A percentile compares a stretch with the other conserved stretches of the same genome.
These are phyloP conservation scores for Vulpes ferrilata DNA, from an alignment of 2,113 vertebrate species.

Conservation along the genomic window DNA sequence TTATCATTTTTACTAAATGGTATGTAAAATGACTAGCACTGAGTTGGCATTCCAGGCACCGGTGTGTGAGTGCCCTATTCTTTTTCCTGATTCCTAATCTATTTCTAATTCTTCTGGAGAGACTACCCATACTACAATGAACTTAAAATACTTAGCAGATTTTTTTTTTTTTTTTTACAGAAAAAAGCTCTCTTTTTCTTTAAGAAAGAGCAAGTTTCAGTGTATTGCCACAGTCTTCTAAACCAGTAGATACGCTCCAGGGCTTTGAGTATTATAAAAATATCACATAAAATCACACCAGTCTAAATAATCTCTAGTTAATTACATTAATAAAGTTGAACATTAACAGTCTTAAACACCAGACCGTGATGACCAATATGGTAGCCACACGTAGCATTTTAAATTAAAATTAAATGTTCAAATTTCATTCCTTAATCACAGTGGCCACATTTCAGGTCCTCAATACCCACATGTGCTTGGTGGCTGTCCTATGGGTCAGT, in stretches of 20 bases:
- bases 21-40: not conserved
- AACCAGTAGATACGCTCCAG: not conserved
- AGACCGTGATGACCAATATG: not conserved
- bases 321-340: not conserved
- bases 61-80: not conserved
- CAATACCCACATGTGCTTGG: not conserved
- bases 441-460: not conserved
- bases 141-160: not conserved
- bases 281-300: not conserved
- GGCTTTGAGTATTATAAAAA: not conserved
- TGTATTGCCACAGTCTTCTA: not conserved
- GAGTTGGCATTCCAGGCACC: not conserved
- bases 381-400: not conserved
- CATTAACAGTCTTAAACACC: not conserved
- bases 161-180: not conserved
- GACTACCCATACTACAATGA: not conserved
- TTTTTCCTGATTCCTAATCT: conserved; percentile 16
- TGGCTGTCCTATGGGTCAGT: not conserved
- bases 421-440: not conserved
- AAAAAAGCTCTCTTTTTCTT: not conserved
- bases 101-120: conserved; percentile 17
- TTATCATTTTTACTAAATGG: not conserved
- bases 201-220: not conserved
- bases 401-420: not conserved
- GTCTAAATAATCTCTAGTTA: not conserved